A percentile compares a stretch with the other conserved stretches of the same genome.
These are phyloP conservation scores for Lepidocyrtinus sp. DNA, from an alignment of 2,888 invertebrate species.

Conservation along the genomic window DNA sequence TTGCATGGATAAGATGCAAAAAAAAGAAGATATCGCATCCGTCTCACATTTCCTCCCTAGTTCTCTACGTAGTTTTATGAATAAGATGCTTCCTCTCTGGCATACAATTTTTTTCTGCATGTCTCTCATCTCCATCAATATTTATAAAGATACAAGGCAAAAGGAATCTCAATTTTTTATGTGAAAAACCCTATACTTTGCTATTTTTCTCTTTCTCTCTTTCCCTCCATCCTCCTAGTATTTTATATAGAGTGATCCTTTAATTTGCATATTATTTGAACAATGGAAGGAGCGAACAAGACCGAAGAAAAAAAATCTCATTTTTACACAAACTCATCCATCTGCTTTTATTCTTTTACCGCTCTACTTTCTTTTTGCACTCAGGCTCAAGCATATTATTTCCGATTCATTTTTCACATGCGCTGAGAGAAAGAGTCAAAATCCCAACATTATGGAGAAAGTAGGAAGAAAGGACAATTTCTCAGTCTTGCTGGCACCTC, in stretches of 20 bases:
- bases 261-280: slow-evolving; percentile 37
- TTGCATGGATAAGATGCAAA: slow-evolving; percentile 24
- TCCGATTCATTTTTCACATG: background rate
- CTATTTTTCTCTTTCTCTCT: slow-evolving; percentile 22
- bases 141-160: slow-evolving; percentile 1
- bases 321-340: slow-evolving; percentile 6
- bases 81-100: slow-evolving; percentile 43
- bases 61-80: slow-evolving; percentile 43
- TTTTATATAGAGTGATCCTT: slow-evolving; percentile 24
- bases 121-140: slow-evolving; percentile 11
- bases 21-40: slow-evolving; percentile 48
- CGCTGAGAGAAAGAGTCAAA: no score
- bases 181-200: no score
- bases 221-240: slow-evolving; percentile 18
- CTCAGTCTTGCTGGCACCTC: slow-evolving; percentile 18
- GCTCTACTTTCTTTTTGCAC: slow-evolving; percentile 19
- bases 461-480: background rate
- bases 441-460: background rate
- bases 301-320: slow-evolving; percentile 3
- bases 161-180: slow-evolving; percentile 10
- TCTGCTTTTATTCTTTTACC: slow-evolving; percentile 10
- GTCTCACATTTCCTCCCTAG: slow-evolving; percentile 24
- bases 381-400: slow-evolving; percentile 13
- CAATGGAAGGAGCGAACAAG: no score
- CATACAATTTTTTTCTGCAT: background rate